A percentile compares a stretch with the other conserved stretches of the same genome.
These are phyloP conservation scores for Trigoniulus corallinus DNA, from an alignment of 1,140 invertebrate species.

Conservation along the genomic window DNA sequence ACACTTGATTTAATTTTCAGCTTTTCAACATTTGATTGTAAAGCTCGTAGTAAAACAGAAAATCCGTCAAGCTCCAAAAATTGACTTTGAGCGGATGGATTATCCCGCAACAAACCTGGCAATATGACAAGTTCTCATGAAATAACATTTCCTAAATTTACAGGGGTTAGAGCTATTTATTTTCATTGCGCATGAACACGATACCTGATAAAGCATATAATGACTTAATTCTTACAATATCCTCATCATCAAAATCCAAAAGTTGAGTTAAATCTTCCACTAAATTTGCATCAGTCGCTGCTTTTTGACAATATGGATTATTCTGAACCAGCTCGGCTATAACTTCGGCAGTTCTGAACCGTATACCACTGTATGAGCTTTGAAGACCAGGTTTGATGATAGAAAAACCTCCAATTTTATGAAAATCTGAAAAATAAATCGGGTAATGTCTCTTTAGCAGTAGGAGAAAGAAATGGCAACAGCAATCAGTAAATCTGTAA, in stretches of 20 bases:
- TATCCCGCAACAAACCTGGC: slow-evolving; percentile 41
- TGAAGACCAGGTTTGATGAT: slow-evolving; percentile 46
- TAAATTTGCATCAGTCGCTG: slow-evolving; percentile 39
- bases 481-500: neutral
- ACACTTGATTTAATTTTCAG: slow-evolving; percentile 51
- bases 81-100: slow-evolving; percentile 33
- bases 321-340: slow-evolving; percentile 58
- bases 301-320: slow-evolving; percentile 54
- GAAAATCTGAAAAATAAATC: slow-evolving; percentile 41
- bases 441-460: neutral
- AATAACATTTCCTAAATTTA: no score
- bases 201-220: slow-evolving; percentile 58
- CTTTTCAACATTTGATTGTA: slow-evolving; percentile 39
- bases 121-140: neutral
- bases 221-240: slow-evolving; percentile 42
- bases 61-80: slow-evolving; percentile 44
- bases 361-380: slow-evolving; percentile 38
- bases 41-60: slow-evolving; percentile 36
- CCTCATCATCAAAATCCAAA: slow-evolving; percentile 38
- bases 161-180: neutral
- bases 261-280: slow-evolving; percentile 44
- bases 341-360: slow-evolving; percentile 42
- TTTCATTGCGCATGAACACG: no score
- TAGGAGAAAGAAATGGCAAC: no score
- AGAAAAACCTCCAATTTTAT: slow-evolving; percentile 57